phyloP scores from a whole-genome alignment of 2,888 invertebrate genomes.

The Callinectes sapidus region DNA sequence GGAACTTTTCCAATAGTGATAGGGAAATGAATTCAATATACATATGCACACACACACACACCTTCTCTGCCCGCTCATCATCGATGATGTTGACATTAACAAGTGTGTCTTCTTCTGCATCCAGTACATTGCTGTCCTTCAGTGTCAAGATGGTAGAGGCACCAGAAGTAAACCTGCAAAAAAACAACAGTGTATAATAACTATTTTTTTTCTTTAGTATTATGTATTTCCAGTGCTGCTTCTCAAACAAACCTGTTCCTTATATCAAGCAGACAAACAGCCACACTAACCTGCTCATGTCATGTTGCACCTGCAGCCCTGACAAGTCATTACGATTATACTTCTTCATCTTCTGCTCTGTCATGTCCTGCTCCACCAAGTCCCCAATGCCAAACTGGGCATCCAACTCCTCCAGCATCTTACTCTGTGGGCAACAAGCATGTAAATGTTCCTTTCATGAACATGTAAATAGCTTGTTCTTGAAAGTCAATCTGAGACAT shows the following conservation, averaged over 20 bases:
- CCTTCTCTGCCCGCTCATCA: conserved; percentile 88
- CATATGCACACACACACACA: conserved; percentile 74
- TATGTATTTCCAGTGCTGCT: no score
- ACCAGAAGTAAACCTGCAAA: conserved; percentile 83
- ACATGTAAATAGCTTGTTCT: background rate
- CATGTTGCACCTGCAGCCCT: conserved; percentile 92
- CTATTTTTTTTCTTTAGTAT: no score
- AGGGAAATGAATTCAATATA: background rate
- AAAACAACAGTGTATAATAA: background rate
- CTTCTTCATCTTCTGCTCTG: conserved; percentile 79
- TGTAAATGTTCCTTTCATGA: no score
- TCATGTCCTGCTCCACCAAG: conserved; percentile 87
- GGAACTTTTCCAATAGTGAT: background rate
- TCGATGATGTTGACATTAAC: conserved; percentile 94
- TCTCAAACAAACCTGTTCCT: no score
- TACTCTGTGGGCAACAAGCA: conserved; percentile 81
- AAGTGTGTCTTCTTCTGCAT: conserved; percentile 88
- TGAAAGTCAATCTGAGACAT: background rate
- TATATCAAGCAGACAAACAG: background rate
- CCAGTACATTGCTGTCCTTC: conserved; percentile 92
- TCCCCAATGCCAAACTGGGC: conserved; percentile 93
- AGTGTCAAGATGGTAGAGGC: conserved; percentile 91
- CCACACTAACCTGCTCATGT: conserved; percentile 77
- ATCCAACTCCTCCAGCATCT: conserved; percentile 95
- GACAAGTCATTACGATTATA: conserved; percentile 85